Conservation (phyloP, 2,888 invertebrate genomes). For the Acleris cristana region DNA sequence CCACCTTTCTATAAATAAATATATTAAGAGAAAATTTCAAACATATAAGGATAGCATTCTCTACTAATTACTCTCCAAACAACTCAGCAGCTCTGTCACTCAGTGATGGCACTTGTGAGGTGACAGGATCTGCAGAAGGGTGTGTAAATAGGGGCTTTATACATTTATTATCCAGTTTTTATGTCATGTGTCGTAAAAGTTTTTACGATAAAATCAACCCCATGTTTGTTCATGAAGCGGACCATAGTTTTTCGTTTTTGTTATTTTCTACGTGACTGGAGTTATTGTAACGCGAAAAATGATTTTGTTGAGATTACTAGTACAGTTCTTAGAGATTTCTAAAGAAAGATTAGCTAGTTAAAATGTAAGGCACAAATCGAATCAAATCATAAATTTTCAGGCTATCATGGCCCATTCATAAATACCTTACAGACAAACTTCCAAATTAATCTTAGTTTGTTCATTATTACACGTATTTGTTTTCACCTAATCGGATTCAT, state of each 20-base stretch:
- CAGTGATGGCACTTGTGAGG: neutral
- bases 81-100: slow-evolving; percentile 7
- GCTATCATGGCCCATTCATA: too few species aligned
- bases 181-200: slow-evolving; percentile 7
- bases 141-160: neutral
- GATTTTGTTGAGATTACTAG: neutral
- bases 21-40: neutral
- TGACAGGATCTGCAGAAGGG: neutral
- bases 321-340: too few species aligned
- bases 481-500: too few species aligned
- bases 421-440: too few species aligned
- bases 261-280: neutral
- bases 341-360: too few species aligned
- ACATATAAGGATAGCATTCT: neutral
- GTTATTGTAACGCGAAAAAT: neutral
- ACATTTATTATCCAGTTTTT: neutral
- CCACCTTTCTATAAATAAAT: too few species aligned
- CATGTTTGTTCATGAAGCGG: slow-evolving; percentile 3
- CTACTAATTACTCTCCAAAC: slow-evolving; percentile 13
- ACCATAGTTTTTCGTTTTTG: neutral
- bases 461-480: too few species aligned
- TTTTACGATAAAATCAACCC: slow-evolving; percentile 9
- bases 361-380: too few species aligned
- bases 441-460: too few species aligned
- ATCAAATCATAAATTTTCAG: too few species aligned